phyloP scores from a whole-genome alignment of 2,888 invertebrate genomes.

The Ophion ellenae region DNA sequence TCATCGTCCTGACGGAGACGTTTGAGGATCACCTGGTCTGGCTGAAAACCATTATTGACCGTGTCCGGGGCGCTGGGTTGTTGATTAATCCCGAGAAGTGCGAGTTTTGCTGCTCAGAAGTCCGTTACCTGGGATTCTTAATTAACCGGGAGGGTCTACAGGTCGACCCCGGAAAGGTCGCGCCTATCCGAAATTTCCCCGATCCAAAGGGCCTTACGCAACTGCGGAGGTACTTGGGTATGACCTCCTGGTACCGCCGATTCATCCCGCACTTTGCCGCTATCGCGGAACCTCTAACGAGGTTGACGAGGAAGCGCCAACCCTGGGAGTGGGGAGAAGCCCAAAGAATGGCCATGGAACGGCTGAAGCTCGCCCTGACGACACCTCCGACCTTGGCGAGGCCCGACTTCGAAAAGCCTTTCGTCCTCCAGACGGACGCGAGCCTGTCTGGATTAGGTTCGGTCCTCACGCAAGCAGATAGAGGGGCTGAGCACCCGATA shows the following conservation, averaged over 20 bases:
- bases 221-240: conserved; percentile 8
- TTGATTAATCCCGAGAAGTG: conserved; percentile 32
- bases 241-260: conserved; percentile 36
- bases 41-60: no score
- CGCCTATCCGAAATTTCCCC: conserved; percentile 6
- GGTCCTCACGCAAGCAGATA: conserved; percentile 47
- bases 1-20: no score
- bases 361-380: neutral
- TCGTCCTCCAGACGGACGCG: conserved; percentile 67
- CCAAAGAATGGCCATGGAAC: neutral
- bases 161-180: conserved; percentile 20
- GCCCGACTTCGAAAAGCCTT: conserved; percentile 13
- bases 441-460: conserved; percentile 58
- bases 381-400: conserved; percentile 28
- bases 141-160: conserved; percentile 26
- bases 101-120: conserved; percentile 29
- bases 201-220: neutral
- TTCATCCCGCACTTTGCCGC: neutral
- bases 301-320: conserved; percentile 22
- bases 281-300: conserved; percentile 4
- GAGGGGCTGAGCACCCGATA: conserved; percentile 52
- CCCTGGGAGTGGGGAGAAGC: conserved; percentile 10
- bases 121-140: conserved; percentile 24
- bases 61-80: conserved; percentile 13
- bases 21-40: no score